phyloP scores from a whole-genome alignment of 1,140 invertebrate species.

The Meloidogyne hapla region DNA sequence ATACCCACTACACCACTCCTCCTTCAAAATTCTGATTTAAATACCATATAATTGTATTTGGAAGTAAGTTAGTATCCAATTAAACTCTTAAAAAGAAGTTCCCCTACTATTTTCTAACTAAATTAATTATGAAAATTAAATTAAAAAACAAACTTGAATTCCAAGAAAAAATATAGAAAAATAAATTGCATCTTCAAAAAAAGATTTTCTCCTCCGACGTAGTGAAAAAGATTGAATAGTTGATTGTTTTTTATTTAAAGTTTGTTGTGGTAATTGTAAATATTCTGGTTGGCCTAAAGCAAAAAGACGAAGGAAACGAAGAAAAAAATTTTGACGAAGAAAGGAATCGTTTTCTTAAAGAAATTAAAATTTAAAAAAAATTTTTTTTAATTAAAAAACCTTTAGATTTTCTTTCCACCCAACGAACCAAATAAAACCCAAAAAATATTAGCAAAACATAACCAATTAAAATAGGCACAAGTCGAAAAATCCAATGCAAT shows the following conservation, averaged over 20 bases:
- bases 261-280: constrained; percentile 25
- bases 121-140: no score
- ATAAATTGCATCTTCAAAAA: constrained; percentile 42
- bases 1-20: no score
- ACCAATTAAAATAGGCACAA: constrained; percentile 7
- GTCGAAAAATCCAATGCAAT: constrained; percentile 18
- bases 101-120: no score
- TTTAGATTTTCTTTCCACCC: constrained; percentile 14
- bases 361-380: not conserved
- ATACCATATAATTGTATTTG: no score
- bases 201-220: constrained; percentile 17
- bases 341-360: constrained; percentile 32
- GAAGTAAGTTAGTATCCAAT: no score
- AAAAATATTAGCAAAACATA: constrained; percentile 9
- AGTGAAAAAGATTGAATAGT: not conserved
- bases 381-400: not conserved
- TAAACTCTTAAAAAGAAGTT: no score
- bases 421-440: constrained; percentile 9
- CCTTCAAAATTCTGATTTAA: no score
- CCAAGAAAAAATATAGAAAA: constrained; percentile 49
- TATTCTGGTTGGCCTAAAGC: constrained; percentile 55
- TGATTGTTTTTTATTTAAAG: constrained; percentile 10
- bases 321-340: constrained; percentile 28
- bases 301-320: constrained; percentile 40
- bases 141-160: constrained; percentile 44